Evolutionary conservation across 2,888 invertebrate genomes (phyloP).

Genomic region (Hedya salicella): DNA sequence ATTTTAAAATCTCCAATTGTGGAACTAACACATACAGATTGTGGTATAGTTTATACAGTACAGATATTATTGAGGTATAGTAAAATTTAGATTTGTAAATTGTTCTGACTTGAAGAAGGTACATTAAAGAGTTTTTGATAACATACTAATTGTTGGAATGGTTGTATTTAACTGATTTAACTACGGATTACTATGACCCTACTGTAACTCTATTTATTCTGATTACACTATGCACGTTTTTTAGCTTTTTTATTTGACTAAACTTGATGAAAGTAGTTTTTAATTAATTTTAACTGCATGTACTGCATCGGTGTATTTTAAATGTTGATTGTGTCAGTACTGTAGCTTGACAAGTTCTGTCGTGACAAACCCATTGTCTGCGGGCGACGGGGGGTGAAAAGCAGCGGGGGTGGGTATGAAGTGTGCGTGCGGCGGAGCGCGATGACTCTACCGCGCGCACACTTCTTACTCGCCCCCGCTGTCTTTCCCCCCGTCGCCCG

Average conservation of each 20-base stretch:
- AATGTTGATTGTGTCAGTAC: neutral
- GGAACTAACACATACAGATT: neutral
- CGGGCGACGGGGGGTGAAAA: too few species aligned
- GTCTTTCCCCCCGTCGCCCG: too few species aligned
- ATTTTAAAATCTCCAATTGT: neutral
- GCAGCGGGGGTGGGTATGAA: too few species aligned
- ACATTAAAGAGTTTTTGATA: constrained; percentile 13
- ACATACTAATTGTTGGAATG: constrained; percentile 16
- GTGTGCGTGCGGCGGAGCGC: too few species aligned
- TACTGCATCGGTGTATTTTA: constrained; percentile 34
- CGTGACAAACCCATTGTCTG: too few species aligned
- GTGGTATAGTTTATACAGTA: neutral
- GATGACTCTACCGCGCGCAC: too few species aligned
- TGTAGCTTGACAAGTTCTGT: too few species aligned
- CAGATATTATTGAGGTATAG: neutral
- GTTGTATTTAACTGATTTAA: constrained; percentile 18
- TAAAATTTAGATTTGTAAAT: neutral
- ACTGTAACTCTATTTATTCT: constrained; percentile 49
- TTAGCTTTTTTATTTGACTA: neutral
- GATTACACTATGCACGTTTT: constrained; percentile 25
- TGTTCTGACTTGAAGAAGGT: neutral
- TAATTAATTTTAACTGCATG: constrained; percentile 30
- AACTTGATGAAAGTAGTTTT: neutral
- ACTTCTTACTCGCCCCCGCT: too few species aligned
- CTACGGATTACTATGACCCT: constrained; percentile 61